phyloP scores from a whole-genome alignment of 1,140 invertebrate genomes.

The Atta colombica region DNA sequence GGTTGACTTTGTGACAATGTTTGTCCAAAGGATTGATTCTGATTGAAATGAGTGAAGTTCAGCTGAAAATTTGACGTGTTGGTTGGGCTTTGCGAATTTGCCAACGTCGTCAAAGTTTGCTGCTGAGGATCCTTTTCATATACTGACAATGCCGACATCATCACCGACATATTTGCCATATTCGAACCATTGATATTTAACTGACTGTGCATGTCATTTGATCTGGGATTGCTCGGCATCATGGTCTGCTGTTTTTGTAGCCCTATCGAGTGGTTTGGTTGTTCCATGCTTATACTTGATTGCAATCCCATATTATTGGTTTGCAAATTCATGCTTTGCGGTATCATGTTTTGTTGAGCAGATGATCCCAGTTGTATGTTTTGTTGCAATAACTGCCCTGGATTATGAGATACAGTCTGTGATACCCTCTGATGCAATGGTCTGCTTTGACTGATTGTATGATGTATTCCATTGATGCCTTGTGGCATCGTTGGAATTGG shows the following conservation, averaged over 20 bases:
- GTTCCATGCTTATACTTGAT: slow-evolving; percentile 55
- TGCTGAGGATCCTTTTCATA: slow-evolving; percentile 77
- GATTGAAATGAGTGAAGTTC: slow-evolving; percentile 74
- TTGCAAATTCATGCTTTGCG: slow-evolving; percentile 47
- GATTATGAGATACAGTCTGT: slow-evolving; percentile 64
- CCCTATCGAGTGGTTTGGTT: slow-evolving; percentile 61
- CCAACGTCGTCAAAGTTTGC: slow-evolving; percentile 33
- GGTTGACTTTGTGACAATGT: slow-evolving; percentile 73
- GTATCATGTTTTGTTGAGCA: slow-evolving; percentile 57
- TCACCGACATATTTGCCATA: slow-evolving; percentile 54
- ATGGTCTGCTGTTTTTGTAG: slow-evolving; percentile 55
- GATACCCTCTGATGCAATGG: slow-evolving; percentile 69
- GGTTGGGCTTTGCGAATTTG: slow-evolving; percentile 66
- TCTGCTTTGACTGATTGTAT: slow-evolving; percentile 68
- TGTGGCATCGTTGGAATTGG: slow-evolving; percentile 53
- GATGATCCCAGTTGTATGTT: slow-evolving; percentile 58
- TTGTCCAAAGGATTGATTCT: slow-evolving; percentile 71
- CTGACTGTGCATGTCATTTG: slow-evolving; percentile 66
- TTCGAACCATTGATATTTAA: slow-evolving; percentile 52
- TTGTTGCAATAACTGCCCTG: slow-evolving; percentile 71
- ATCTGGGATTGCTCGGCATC: slow-evolving; percentile 65
- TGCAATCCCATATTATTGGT: slow-evolving; percentile 45
- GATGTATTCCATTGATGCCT: slow-evolving; percentile 62
- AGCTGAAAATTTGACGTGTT: slow-evolving; percentile 67
- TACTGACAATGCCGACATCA: slow-evolving; percentile 65